These are phyloP conservation scores for Pangasius sanitwongsei DNA, from an alignment of 2,797 vertebrate genomes.

Conservation along the genomic window DNA sequence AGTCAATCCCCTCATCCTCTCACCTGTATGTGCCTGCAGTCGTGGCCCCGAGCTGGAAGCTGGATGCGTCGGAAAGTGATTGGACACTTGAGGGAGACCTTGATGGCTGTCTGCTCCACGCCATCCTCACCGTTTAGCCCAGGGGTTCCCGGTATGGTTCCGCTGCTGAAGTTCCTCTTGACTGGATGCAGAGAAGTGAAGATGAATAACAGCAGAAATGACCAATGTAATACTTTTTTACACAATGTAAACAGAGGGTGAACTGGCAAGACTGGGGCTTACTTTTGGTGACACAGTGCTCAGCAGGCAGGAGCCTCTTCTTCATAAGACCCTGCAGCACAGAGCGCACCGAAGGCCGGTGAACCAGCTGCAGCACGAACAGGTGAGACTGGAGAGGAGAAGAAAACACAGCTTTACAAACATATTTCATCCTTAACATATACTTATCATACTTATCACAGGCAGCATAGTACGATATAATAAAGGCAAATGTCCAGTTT, in stretches of 20 bases:
- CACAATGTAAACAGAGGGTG: neutral
- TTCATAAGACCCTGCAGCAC: slow-evolving; percentile 88
- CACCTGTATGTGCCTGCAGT: slow-evolving; percentile 94
- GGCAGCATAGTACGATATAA: neutral
- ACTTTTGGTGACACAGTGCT: slow-evolving; percentile 89
- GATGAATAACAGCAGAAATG: neutral
- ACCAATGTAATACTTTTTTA: neutral
- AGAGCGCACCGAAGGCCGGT: slow-evolving; percentile 83
- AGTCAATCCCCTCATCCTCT: neutral
- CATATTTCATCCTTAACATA: neutral
- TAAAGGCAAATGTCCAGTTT: neutral
- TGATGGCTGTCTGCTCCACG: slow-evolving; percentile 95
- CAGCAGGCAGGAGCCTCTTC: slow-evolving; percentile 84
- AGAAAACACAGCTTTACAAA: neutral
- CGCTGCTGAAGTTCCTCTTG: slow-evolving; percentile 94
- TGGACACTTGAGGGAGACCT: slow-evolving; percentile 95
- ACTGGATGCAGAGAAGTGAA: slow-evolving; percentile 69
- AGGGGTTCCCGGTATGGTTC: slow-evolving; percentile 89
- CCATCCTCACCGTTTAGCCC: slow-evolving; percentile 93
- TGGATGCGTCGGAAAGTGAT: slow-evolving; percentile 97
- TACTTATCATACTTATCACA: neutral
- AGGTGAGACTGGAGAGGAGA: slow-evolving; percentile 79
- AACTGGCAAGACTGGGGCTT: slow-evolving; percentile 55
- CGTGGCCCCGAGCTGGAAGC: slow-evolving; percentile 91
- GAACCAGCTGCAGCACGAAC: slow-evolving; percentile 86